Conservation (phyloP, 2,113 vertebrate genomes). For the Cryptoleucopteryx plumbea region DNA sequence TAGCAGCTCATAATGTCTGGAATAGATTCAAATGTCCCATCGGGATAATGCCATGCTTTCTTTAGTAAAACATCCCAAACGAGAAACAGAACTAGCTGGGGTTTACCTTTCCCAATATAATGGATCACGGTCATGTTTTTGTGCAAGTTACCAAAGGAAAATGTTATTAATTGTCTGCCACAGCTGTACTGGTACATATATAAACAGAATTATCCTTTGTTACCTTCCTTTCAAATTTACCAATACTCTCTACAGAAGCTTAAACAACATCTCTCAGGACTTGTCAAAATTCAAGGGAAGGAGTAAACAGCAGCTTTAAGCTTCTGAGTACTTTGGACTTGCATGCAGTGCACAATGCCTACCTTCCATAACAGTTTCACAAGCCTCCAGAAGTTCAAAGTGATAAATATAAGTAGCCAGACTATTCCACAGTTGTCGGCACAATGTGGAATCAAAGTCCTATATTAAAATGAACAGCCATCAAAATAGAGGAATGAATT, state of each 20-base stretch:
- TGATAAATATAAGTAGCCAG: slow-evolving; percentile 49
- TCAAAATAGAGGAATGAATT: slow-evolving; percentile 56
- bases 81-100: neutral
- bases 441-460: slow-evolving; percentile 45
- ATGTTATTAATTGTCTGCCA: neutral
- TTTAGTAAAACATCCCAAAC: neutral
- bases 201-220: neutral
- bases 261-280: neutral
- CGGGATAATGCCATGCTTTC: neutral
- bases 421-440: slow-evolving; percentile 45
- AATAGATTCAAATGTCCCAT: neutral
- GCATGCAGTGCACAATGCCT: neutral
- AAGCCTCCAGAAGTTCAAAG: slow-evolving; percentile 6
- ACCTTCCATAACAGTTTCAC: neutral
- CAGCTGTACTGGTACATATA: neutral
- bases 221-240: neutral
- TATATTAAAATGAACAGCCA: slow-evolving; percentile 57
- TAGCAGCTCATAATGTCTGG: slow-evolving; percentile 27
- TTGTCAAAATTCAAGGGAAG: neutral
- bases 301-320: neutral
- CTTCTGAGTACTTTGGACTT: neutral
- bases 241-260: neutral
- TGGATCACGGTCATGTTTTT: neutral
- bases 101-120: neutral
- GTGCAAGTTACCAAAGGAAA: neutral